Percentiles rank a stretch among this genome's conserved stretches.
Conservation (phyloP, 2,797 vertebrate species). For the Centropyge bicolor region DNA sequence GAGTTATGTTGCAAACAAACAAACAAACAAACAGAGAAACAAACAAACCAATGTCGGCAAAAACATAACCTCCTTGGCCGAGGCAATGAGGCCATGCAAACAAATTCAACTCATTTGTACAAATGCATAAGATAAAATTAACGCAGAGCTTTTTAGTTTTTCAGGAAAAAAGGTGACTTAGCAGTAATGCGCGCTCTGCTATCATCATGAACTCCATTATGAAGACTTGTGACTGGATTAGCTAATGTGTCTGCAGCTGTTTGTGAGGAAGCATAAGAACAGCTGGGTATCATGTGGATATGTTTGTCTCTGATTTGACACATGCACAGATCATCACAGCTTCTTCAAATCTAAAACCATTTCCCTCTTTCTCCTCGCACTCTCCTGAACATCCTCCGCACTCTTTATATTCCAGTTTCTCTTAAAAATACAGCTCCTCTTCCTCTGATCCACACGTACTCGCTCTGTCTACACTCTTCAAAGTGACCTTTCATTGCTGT, state of each 20-base stretch:
- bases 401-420: neutral
- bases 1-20: too few species aligned
- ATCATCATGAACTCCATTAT: neutral
- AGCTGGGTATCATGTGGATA: neutral
- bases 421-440: constrained; percentile 8
- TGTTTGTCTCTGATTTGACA: neutral
- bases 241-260: neutral
- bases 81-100: neutral
- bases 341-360: neutral
- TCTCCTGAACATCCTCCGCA: neutral
- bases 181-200: neutral
- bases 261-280: neutral
- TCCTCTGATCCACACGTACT: neutral
- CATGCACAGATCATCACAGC: neutral
- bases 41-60: too few species aligned
- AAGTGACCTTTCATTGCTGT: constrained; percentile 6
- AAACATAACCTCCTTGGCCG: too few species aligned
- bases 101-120: neutral
- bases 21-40: too few species aligned
- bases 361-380: constrained; percentile 3
- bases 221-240: neutral
- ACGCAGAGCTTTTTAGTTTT: neutral
- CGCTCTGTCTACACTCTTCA: neutral
- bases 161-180: neutral
- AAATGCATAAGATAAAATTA: neutral